Conservation (phyloP, 2,113 vertebrate species). For the Brienomyrus longianalis region DNA sequence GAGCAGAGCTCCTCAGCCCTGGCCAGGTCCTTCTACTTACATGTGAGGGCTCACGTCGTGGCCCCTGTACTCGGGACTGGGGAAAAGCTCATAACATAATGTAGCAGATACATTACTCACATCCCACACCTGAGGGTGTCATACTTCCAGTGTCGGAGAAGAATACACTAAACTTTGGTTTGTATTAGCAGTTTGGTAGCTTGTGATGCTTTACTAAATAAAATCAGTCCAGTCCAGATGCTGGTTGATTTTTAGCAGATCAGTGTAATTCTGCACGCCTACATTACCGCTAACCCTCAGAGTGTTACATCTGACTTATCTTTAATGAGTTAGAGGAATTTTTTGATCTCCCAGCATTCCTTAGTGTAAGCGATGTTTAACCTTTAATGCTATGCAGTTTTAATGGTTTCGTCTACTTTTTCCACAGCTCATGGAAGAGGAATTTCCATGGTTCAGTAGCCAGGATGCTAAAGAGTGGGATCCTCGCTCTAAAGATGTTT, state of each 20-base stretch:
- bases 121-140: no score
- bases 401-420: conserved; percentile 1
- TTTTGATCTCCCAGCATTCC: not conserved
- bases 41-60: conserved; percentile 39
- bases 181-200: not conserved
- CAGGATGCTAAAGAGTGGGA: conserved; percentile 67
- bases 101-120: no score
- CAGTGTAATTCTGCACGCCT: not conserved
- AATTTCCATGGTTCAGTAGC: conserved; percentile 74
- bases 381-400: not conserved
- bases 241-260: not conserved
- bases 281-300: not conserved
- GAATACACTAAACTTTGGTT: not conserved
- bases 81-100: not conserved
- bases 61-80: not conserved
- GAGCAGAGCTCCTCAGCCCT: conserved; percentile 41
- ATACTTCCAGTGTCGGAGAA: not conserved
- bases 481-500: conserved; percentile 55
- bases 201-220: not conserved
- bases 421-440: conserved; percentile 66
- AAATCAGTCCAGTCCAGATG: not conserved
- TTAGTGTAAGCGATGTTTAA: not conserved
- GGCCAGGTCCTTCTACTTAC: conserved; percentile 51
- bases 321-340: not conserved
- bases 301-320: not conserved